Evolutionary conservation across 2,113 vertebrate genomes (phyloP), one percentile per base, ranked within the genome.

Genomic region (Regulus satrapa): DNA sequence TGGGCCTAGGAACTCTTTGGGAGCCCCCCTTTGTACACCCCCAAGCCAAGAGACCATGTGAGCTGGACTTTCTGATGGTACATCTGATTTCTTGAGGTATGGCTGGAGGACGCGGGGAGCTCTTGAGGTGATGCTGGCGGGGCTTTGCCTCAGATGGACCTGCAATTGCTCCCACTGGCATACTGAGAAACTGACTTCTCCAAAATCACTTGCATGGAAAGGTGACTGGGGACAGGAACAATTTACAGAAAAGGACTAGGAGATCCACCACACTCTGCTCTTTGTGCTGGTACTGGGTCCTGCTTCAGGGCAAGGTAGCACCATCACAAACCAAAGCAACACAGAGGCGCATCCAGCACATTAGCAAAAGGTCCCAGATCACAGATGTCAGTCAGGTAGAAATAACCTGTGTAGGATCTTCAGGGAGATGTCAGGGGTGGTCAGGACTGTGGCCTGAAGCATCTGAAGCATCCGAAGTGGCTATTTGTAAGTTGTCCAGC

Each of bases 111-210:
- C 19, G 18, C 0, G 0, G 41, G 12, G 32, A 49, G 13, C 3
- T 62, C 38, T 54, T 75, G 68, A 68, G 26, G 7, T 61, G n/a
- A 15, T 56, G 49, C 40, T 75, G 36, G 6, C 2, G 2, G 38
- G 34, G 34, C 8, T 94, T 93, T 88, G 25, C 45, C 36, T 87
- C 54, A 32, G 41, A 29, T 14, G 16, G 58, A 38, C 9, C 3
- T 0, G 0, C 6, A 72, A 25, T 38, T 77, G 7, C 6, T 76
- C 20, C 11, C 2, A 5, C 59, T 28, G 48, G 9, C n/a, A 61
- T 28, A 29, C 9, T 54, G 26, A 54, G 28, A 61, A 78, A 76
- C 6, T 56, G 64, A 49, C 28, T 78, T 92, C 67, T 88, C 21
- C 4, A 7, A 66, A 52, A 32, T 38, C 46, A 19, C 43, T 55